A percentile compares a stretch with the other conserved stretches of the same genome.
Evolutionary conservation across 2,113 vertebrate species (phyloP).

Genomic region (Tachuris rubrigastra): DNA sequence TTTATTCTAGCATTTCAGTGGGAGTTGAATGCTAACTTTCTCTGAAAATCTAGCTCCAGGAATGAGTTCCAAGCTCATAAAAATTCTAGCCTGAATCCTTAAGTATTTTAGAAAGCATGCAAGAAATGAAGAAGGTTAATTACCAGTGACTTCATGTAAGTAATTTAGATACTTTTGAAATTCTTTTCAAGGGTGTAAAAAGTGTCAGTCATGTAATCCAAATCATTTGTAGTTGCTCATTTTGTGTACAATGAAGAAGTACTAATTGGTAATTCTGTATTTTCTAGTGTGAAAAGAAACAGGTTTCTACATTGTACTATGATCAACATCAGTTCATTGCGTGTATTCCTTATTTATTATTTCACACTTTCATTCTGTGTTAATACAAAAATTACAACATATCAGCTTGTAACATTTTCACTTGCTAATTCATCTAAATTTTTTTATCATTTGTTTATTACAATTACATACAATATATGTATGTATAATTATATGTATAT

Average conservation of each 20-base stretch:
- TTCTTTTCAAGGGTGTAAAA: not conserved
- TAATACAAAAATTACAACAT: not conserved
- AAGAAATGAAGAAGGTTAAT: slow-evolving; percentile 31
- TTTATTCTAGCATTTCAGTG: slow-evolving; percentile 19
- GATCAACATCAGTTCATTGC: not conserved
- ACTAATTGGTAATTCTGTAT: not conserved
- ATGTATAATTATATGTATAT: too few relatives aligned
- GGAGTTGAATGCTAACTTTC: not conserved
- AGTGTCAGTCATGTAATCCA: not conserved
- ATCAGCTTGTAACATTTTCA: not conserved
- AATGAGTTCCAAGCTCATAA: slow-evolving; percentile 15
- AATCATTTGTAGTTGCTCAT: not conserved
- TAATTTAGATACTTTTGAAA: not conserved
- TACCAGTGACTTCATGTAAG: not conserved
- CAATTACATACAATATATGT: too few relatives aligned
- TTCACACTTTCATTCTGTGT: not conserved
- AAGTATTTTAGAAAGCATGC: not conserved
- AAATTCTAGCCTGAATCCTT: not conserved
- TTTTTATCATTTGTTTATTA: not conserved
- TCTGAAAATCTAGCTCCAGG: not conserved
- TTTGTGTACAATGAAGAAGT: not conserved
- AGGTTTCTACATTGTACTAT: not conserved
- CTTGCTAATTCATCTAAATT: not conserved
- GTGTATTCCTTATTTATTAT: not conserved
- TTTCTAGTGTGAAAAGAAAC: not conserved